Conservation (phyloP, 2,888 invertebrate genomes). For the Epiblema foenella region DNA sequence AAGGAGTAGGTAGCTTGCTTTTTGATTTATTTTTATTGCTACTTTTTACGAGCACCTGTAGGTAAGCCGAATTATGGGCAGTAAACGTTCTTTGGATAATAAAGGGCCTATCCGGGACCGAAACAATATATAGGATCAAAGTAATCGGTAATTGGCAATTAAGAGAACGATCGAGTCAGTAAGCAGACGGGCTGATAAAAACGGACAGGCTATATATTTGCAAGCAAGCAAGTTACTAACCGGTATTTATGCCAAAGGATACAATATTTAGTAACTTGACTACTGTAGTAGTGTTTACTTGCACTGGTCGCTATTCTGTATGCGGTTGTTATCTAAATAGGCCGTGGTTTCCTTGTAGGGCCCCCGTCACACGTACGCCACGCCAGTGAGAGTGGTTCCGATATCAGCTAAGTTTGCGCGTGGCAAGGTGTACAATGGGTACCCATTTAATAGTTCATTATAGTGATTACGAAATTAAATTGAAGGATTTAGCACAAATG, state of each 20-base stretch:
- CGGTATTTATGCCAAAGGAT: neutral
- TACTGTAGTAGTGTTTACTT: slow-evolving; percentile 52
- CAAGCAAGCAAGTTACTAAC: slow-evolving; percentile 7
- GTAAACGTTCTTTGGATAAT: slow-evolving; percentile 36
- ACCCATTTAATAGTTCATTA: neutral
- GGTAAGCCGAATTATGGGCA: slow-evolving; percentile 37
- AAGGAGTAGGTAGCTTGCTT: slow-evolving; percentile 13
- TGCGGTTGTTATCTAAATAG: slow-evolving; percentile 76
- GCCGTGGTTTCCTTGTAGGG: slow-evolving; percentile 76
- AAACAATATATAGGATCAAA: slow-evolving; percentile 39
- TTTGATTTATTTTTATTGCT: slow-evolving; percentile 37
- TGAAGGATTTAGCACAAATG: slow-evolving; percentile 31
- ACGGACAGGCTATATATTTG: neutral
- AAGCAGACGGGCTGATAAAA: slow-evolving; percentile 26
- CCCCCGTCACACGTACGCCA: slow-evolving; percentile 62
- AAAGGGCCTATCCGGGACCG: slow-evolving; percentile 28
- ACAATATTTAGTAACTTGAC: slow-evolving; percentile 16
- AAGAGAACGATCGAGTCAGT: slow-evolving; percentile 26
- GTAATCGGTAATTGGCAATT: slow-evolving; percentile 38
- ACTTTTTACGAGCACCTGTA: slow-evolving; percentile 37
- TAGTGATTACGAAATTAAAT: slow-evolving; percentile 11
- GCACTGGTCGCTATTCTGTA: slow-evolving; percentile 60
- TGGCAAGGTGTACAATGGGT: neutral
- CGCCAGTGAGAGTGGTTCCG: slow-evolving; percentile 40
- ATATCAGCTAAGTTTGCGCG: slow-evolving; percentile 24